Conservation (phyloP, 2,797 vertebrate genomes). For the Perodicticus potto region DNA sequence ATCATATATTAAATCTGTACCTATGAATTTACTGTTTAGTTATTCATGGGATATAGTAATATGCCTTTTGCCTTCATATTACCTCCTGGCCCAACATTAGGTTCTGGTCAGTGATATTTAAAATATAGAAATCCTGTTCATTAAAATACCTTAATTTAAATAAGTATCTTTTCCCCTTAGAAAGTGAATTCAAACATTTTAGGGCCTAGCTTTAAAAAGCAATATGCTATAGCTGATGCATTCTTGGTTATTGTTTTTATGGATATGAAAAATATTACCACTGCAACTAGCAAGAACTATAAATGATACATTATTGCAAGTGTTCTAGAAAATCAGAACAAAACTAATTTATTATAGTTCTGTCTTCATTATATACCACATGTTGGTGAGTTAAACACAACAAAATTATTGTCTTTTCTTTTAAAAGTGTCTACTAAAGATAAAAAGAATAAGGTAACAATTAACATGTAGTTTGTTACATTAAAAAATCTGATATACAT, state of each 20-base stretch:
- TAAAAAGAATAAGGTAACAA: slow-evolving; percentile 92
- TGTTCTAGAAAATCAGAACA: slow-evolving; percentile 88
- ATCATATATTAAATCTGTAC: not conserved
- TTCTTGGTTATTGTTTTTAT: slow-evolving; percentile 76
- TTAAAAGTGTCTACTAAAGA: slow-evolving; percentile 95
- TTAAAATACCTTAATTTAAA: slow-evolving; percentile 78
- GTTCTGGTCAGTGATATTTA: slow-evolving; percentile 61
- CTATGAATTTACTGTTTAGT: slow-evolving; percentile 33
- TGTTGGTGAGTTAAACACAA: slow-evolving; percentile 93
- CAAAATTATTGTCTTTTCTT: slow-evolving; percentile 91
- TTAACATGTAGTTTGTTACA: slow-evolving; percentile 91
- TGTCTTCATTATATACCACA: slow-evolving; percentile 91
- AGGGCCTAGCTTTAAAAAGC: slow-evolving; percentile 65
- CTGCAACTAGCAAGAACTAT: slow-evolving; percentile 80
- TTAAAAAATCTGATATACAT: slow-evolving; percentile 92
- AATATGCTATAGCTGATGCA: slow-evolving; percentile 57
- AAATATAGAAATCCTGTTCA: slow-evolving; percentile 66
- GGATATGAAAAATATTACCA: slow-evolving; percentile 78
- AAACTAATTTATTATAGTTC: slow-evolving; percentile 93
- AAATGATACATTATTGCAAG: slow-evolving; percentile 83
- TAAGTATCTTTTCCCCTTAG: slow-evolving; percentile 55
- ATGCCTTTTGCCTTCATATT: not conserved
- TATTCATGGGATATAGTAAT: slow-evolving; percentile 60
- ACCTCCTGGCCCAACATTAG: not conserved
- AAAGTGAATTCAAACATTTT: slow-evolving; percentile 23